Evolutionary conservation across 2,113 vertebrate genomes (phyloP).

Genomic region (Athene cunicularia): DNA sequence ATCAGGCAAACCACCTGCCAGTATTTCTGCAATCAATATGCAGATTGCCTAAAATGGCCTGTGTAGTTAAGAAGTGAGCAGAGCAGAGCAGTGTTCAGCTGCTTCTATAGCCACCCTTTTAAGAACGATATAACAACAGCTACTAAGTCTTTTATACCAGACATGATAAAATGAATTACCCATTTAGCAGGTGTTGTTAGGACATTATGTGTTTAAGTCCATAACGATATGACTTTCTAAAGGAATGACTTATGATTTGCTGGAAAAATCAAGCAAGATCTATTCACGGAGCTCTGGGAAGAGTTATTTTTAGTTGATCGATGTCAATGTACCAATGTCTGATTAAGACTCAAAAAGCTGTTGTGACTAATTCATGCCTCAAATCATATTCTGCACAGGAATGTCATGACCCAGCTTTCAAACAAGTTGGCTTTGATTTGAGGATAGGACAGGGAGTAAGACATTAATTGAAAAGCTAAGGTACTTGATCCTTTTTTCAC

Average conservation of each 20-base stretch:
- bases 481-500: not conserved
- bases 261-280: not conserved
- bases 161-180: not conserved
- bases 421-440: not conserved
- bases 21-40: not conserved
- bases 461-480: not conserved
- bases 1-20: not conserved
- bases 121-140: not conserved
- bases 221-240: not conserved
- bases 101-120: not conserved
- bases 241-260: not conserved
- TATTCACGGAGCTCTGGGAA: not conserved
- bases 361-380: not conserved
- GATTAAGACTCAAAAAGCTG: not conserved
- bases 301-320: not conserved
- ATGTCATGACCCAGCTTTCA: not conserved
- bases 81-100: not conserved
- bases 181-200: not conserved
- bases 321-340: not conserved
- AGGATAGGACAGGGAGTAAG: not conserved
- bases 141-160: not conserved
- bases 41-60: not conserved
- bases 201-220: not conserved
- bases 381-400: not conserved
- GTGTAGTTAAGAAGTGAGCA: not conserved